Conservation (phyloP, 1,140 invertebrate species). For the Bombus waltoni region DNA sequence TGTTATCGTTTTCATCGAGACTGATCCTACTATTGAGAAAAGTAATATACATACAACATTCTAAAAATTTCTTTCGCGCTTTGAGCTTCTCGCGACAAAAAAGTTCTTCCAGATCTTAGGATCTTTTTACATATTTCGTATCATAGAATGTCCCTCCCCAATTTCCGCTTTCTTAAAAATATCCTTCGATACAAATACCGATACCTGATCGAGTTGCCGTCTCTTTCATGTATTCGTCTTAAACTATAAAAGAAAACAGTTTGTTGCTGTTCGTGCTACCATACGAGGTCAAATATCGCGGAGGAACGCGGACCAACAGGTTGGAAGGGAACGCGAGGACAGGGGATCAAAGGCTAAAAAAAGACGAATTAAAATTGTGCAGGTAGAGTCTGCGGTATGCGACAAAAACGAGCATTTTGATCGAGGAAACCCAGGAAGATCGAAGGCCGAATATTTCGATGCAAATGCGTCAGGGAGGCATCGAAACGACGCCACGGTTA, state of each 20-base stretch:
- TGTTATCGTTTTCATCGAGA: too few relatives aligned
- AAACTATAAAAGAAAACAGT: not conserved
- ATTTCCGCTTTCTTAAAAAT: too few relatives aligned
- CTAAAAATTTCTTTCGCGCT: too few relatives aligned
- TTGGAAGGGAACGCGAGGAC: not conserved
- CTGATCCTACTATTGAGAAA: too few relatives aligned
- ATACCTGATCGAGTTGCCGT: too few relatives aligned
- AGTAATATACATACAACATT: too few relatives aligned
- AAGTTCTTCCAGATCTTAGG: too few relatives aligned
- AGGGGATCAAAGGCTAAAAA: not conserved
- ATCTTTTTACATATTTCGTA: too few relatives aligned
- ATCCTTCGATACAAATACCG: too few relatives aligned
- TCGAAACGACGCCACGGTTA: not conserved
- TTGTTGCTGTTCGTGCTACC: not conserved
- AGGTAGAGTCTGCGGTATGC: conserved; percentile 34
- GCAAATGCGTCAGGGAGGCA: conserved; percentile 1
- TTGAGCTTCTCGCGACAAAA: too few relatives aligned
- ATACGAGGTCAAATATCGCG: not conserved
- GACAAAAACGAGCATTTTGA: conserved; percentile 33
- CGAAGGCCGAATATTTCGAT: conserved; percentile 36
- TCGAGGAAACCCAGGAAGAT: conserved; percentile 10
- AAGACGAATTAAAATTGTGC: conserved; percentile 21
- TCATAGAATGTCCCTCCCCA: too few relatives aligned
- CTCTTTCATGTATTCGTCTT: too few relatives aligned
- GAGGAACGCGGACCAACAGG: conserved; percentile 7